Evolutionary conservation across 1,140 invertebrate species (phyloP).

Genomic region (Drosophila pectinifera): DNA sequence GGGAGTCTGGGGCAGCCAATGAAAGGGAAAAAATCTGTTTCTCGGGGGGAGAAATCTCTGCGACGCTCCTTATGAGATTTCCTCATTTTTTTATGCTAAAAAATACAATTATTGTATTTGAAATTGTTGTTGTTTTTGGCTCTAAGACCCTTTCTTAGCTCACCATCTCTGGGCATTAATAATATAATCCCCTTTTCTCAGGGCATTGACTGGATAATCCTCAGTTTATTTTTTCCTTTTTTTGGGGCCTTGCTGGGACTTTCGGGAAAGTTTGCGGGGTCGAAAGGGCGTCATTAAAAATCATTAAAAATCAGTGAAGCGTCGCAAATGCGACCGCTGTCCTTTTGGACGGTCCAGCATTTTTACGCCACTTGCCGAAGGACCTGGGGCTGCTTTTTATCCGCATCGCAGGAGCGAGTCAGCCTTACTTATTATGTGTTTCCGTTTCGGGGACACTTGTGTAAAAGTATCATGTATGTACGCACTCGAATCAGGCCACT

Average conservation of each 20-base stretch:
- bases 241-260: slow-evolving; percentile 9
- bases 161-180: slow-evolving; percentile 1
- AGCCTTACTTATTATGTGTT: background rate
- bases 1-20: background rate
- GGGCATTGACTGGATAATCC: slow-evolving; percentile 18
- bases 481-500: slow-evolving; percentile 43
- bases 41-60: background rate
- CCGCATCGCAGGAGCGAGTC: background rate
- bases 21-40: slow-evolving; percentile 3
- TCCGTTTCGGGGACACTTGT: slow-evolving; percentile 17
- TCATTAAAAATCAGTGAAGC: slow-evolving; percentile 74
- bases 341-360: slow-evolving; percentile 45
- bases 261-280: slow-evolving; percentile 13
- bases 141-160: background rate
- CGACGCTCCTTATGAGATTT: background rate
- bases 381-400: slow-evolving; percentile 5
- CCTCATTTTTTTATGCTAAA: background rate
- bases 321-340: slow-evolving; percentile 64
- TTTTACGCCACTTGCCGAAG: slow-evolving; percentile 42
- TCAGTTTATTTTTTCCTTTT: background rate
- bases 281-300: slow-evolving; percentile 64
- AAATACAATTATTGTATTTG: background rate
- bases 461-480: slow-evolving; percentile 61
- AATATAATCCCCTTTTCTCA: slow-evolving; percentile 1
- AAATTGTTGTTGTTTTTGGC: background rate